A percentile compares a stretch with the other conserved stretches of the same genome.
Conservation (phyloP, 2,888 invertebrate species). For the Minunthozetes semirufus region DNA sequence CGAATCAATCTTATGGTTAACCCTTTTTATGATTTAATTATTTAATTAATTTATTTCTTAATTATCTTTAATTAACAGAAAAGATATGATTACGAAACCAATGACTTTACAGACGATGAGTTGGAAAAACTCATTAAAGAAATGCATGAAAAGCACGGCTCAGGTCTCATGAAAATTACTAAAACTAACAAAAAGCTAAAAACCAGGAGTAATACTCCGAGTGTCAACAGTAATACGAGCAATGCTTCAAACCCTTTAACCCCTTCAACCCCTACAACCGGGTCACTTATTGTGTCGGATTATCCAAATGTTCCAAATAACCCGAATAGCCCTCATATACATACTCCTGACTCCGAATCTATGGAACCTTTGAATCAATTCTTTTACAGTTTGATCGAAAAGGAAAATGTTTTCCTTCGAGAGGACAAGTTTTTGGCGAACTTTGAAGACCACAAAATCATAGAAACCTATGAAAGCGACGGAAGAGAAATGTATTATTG, state of each 20-base stretch:
- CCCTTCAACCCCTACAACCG: neutral
- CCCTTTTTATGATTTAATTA: neutral
- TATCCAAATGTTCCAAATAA: no score
- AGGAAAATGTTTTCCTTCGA: neutral
- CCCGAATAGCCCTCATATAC: neutral
- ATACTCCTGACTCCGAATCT: no score
- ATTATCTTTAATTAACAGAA: neutral
- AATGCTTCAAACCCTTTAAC: no score
- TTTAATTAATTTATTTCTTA: neutral
- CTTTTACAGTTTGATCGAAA: neutral
- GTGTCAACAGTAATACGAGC: no score
- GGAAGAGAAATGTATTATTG: conserved; percentile 15
- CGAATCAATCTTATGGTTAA: conserved; percentile 2
- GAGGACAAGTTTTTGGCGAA: neutral
- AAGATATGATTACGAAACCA: neutral
- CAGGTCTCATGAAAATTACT: neutral
- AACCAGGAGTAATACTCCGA: no score
- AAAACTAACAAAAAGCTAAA: neutral
- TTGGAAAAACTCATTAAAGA: neutral
- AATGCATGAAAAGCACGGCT: neutral
- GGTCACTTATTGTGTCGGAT: no score
- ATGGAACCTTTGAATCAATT: no score
- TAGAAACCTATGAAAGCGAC: neutral
- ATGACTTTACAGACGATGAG: neutral
- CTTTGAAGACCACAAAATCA: conserved; percentile 7